These are phyloP conservation scores for Gallinago media DNA, from an alignment of 2,113 vertebrate genomes.

Conservation along the genomic window DNA sequence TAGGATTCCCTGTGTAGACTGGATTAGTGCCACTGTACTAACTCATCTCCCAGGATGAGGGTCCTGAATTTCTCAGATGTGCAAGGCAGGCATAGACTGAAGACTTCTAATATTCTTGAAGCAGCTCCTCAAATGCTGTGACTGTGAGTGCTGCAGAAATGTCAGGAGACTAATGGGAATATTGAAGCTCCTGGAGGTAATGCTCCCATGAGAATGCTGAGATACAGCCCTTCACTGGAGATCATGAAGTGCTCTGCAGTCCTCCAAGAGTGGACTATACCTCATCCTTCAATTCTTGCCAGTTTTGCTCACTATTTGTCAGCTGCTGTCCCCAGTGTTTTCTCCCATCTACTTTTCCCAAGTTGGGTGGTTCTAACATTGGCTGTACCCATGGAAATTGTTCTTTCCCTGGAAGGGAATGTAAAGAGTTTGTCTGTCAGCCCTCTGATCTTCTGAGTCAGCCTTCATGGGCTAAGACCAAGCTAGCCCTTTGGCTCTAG, in stretches of 20 bases:
- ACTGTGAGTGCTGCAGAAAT: neutral
- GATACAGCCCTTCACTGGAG: neutral
- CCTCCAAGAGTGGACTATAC: neutral
- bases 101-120: neutral
- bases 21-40: neutral
- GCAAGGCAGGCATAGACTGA: neutral
- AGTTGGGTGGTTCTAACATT: accelerated
- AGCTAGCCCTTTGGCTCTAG: neutral
- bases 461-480: neutral
- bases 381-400: neutral
- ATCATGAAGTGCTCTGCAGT: neutral
- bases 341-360: neutral
- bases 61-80: neutral
- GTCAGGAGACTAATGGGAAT: neutral
- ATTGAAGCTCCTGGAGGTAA: neutral
- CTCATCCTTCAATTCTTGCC: neutral
- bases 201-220: neutral
- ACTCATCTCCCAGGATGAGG: neutral
- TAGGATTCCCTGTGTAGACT: neutral
- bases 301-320: neutral
- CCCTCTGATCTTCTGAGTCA: accelerated
- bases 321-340: neutral
- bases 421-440: neutral
- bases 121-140: neutral
- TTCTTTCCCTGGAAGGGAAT: neutral